A percentile compares a stretch with the other conserved stretches of the same genome.
Evolutionary conservation across 2,113 vertebrate genomes (phyloP).

Genomic region (Calyptomena viridis): DNA sequence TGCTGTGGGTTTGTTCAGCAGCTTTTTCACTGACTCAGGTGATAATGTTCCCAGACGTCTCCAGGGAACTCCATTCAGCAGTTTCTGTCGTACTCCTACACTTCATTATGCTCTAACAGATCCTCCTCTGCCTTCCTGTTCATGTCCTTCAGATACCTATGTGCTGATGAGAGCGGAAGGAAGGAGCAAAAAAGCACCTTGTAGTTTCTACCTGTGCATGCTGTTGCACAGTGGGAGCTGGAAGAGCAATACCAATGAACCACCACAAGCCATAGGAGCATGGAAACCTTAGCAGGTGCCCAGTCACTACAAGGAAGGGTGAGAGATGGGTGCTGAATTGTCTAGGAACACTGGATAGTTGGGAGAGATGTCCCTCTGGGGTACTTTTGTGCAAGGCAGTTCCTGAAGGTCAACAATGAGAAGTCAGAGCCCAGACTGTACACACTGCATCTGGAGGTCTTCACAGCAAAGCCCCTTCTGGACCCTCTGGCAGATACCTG

Average conservation of each 20-base stretch:
- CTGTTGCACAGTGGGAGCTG: neutral
- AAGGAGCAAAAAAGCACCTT: neutral
- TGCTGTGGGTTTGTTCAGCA: neutral
- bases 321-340: neutral
- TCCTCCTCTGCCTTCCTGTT: conserved; percentile 1
- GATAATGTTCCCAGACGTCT: neutral
- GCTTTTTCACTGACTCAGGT: conserved; percentile 7
- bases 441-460: neutral
- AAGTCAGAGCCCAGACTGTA: neutral
- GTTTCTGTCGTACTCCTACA: conserved; percentile 8
- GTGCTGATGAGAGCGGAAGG: neutral
- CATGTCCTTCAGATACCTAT: neutral
- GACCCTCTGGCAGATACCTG: neutral
- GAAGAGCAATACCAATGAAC: neutral
- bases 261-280: neutral
- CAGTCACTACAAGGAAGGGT: neutral
- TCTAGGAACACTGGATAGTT: neutral
- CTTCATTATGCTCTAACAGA: conserved; percentile 27
- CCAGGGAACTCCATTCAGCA: neutral
- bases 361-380: neutral
- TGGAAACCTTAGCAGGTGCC: neutral
- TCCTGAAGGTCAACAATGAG: neutral
- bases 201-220: neutral
- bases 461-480: neutral
- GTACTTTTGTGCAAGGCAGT: rapidly evolving